Percentiles rank a stretch among this genome's conserved stretches.
Conservation (phyloP, 2,888 invertebrate species). For the Diadegma fenestrale region DNA sequence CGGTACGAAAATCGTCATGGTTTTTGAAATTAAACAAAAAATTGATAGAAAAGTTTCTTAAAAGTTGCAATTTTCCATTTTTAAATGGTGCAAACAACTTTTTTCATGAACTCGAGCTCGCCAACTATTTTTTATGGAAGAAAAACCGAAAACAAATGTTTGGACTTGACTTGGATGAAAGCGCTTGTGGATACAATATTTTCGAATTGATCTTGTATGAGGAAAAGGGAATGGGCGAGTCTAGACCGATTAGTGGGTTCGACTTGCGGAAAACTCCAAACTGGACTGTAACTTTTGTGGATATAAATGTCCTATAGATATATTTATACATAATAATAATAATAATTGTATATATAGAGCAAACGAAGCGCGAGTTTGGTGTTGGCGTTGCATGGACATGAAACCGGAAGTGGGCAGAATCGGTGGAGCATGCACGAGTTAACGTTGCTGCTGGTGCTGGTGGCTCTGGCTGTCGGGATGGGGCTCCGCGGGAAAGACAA, state of each 20-base stretch:
- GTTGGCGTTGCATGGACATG: slow-evolving; percentile 47
- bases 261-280: slow-evolving; percentile 77
- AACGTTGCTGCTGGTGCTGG: no score
- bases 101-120: no score
- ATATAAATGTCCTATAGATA: not conserved
- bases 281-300: slow-evolving; percentile 63
- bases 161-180: no score
- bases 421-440: slow-evolving; percentile 65
- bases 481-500: slow-evolving; percentile 79
- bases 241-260: slow-evolving; percentile 82
- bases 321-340: slow-evolving; percentile 3
- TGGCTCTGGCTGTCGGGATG: slow-evolving; percentile 55
- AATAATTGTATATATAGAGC: slow-evolving; percentile 14
- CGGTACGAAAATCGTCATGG: no score
- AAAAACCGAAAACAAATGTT: no score
- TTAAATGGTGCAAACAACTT: no score
- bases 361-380: slow-evolving; percentile 62
- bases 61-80: no score
- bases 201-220: slow-evolving; percentile 21
- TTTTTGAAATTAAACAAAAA: no score
- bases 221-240: slow-evolving; percentile 73
- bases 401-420: slow-evolving; percentile 69
- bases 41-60: no score
- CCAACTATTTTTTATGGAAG: no score
- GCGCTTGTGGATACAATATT: slow-evolving; percentile 31